Percentiles rank a stretch among this genome's conserved stretches.
These are phyloP conservation scores for Datnioides undecimradiatus DNA, from an alignment of 2,113 vertebrate genomes.

Conservation along the genomic window DNA sequence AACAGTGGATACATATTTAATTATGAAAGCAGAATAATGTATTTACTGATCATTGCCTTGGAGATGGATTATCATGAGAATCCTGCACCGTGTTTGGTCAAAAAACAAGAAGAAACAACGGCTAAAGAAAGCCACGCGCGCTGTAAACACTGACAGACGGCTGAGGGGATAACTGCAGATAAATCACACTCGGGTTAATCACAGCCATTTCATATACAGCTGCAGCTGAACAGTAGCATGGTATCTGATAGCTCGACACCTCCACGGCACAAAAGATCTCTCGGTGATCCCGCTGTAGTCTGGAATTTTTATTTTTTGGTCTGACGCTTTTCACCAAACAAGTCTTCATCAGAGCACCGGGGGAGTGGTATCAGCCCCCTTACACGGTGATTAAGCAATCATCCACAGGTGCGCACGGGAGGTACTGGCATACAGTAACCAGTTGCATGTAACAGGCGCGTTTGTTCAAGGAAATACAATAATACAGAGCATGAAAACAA, in stretches of 20 bases:
- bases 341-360: background rate
- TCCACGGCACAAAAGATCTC: background rate
- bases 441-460: background rate
- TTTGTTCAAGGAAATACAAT: background rate
- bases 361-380: background rate
- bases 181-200: background rate
- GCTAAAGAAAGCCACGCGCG: background rate
- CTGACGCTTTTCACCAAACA: slow-evolving; percentile 1
- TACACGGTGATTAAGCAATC: background rate
- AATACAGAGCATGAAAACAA: background rate
- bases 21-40: background rate
- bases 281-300: background rate
- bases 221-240: background rate
- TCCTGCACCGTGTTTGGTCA: background rate
- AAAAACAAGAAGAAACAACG: too few species aligned
- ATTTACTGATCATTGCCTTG: background rate
- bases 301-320: background rate
- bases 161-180: background rate
- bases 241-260: background rate
- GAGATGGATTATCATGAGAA: background rate
- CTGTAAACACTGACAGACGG: background rate
- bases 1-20: background rate
- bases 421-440: background rate
- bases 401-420: background rate
- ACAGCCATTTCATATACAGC: background rate